A percentile compares a stretch with the other conserved stretches of the same genome.
phyloP scores from a whole-genome alignment of 2,888 invertebrate genomes.

The Prenolepis imparis region DNA sequence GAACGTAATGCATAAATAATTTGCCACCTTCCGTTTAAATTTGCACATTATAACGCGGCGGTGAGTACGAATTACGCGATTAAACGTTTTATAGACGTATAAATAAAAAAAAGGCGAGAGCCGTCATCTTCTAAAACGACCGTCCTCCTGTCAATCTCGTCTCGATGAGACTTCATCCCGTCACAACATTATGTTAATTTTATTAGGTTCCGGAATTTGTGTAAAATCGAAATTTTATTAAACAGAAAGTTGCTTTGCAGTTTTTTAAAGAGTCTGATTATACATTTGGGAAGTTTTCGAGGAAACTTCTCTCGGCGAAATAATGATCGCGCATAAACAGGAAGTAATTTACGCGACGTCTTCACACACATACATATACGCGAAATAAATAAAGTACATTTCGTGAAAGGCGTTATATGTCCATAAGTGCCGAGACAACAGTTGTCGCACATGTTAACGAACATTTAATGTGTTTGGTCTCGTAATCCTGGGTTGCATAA shows the following conservation, averaged over 20 bases:
- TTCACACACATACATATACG: neutral
- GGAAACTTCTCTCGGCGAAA: neutral
- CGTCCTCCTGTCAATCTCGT: neutral
- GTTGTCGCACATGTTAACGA: neutral
- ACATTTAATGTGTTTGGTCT: slow-evolving; percentile 19
- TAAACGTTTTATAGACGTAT: slow-evolving; percentile 72
- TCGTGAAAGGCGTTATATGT: neutral
- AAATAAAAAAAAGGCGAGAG: neutral
- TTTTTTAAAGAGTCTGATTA: neutral
- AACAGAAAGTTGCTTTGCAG: slow-evolving; percentile 36
- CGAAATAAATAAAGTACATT: slow-evolving; percentile 3
- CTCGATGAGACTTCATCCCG: slow-evolving; percentile 54
- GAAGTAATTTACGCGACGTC: slow-evolving; percentile 8
- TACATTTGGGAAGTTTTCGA: neutral
- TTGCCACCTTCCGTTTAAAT: slow-evolving; percentile 6
- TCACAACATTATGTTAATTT: slow-evolving; percentile 60
- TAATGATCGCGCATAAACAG: slow-evolving; percentile 1
- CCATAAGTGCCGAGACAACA: neutral
- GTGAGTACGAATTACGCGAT: slow-evolving; percentile 70
- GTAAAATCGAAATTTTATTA: slow-evolving; percentile 51
- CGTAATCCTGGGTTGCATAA: slow-evolving; percentile 2
- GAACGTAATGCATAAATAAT: slow-evolving; percentile 35
- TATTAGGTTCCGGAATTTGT: neutral
- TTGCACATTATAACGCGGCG: slow-evolving; percentile 31
- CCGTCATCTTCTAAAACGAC: slow-evolving; percentile 1